phyloP scores from a whole-genome alignment of 2,113 vertebrate genomes.

The Recurvirostra avosetta region DNA sequence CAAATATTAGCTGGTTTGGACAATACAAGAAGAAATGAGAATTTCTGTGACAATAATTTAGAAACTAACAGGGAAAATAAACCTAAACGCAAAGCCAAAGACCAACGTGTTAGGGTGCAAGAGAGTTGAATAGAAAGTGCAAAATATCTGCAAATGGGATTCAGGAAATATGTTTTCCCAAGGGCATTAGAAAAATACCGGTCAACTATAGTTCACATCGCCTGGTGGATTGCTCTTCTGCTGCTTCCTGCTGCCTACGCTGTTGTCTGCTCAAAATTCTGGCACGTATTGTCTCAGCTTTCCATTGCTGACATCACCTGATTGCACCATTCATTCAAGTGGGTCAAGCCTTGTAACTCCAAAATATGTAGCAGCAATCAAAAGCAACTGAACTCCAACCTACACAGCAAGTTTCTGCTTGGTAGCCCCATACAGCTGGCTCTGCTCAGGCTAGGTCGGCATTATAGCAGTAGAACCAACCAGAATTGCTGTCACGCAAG shows the following conservation, averaged over 20 bases:
- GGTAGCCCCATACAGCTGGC: background rate
- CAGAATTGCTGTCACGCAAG: background rate
- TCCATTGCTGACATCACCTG: constrained; percentile 9
- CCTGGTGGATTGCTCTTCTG: background rate
- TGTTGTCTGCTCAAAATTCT: constrained; percentile 13
- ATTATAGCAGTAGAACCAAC: background rate
- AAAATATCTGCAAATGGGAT: background rate
- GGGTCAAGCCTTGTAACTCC: background rate
- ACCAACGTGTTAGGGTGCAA: fast-evolving
- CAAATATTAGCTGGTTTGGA: background rate
- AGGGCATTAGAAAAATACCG: background rate
- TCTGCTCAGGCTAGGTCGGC: background rate
- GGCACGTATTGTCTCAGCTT: background rate
- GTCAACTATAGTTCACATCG: background rate
- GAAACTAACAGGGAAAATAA: background rate
- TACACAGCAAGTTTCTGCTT: constrained; percentile 26
- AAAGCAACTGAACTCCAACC: background rate
- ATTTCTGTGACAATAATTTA: background rate
- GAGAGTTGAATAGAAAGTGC: background rate
- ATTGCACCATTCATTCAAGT: background rate
- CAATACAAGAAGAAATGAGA: background rate
- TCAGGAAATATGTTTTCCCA: background rate
- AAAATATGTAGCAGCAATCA: constrained; percentile 7
- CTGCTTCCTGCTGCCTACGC: constrained; percentile 14
- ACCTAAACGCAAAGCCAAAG: background rate